phyloP scores from a whole-genome alignment of 2,797 vertebrate species.

The Gallirallus australis region DNA sequence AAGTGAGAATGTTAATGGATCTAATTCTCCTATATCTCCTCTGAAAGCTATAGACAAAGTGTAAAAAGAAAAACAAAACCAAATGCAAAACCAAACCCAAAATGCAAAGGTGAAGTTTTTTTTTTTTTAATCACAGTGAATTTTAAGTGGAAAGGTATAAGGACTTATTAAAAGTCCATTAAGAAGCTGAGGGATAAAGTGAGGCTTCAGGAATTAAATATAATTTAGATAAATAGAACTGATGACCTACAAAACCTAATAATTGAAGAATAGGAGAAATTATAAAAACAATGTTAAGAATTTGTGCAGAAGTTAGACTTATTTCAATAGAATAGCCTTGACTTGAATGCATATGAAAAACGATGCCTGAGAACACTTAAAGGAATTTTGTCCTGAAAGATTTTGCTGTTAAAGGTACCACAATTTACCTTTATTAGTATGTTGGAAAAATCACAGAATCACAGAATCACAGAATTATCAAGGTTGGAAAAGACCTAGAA shows the following conservation, averaged over 20 bases:
- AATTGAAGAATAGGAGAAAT: neutral
- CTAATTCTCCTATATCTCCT: constrained; percentile 8
- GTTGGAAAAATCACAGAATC: neutral
- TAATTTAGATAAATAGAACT: neutral
- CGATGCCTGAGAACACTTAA: neutral
- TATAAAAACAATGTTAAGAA: neutral
- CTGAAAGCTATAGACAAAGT: neutral
- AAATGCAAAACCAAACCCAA: neutral
- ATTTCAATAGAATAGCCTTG: neutral
- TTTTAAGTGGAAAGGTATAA: neutral
- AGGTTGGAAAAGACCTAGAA: no score
- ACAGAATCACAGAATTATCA: no score
- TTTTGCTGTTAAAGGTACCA: neutral
- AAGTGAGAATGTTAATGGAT: neutral
- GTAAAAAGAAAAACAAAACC: neutral
- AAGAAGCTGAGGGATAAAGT: neutral
- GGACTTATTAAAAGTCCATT: neutral
- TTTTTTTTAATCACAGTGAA: neutral
- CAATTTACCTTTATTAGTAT: neutral
- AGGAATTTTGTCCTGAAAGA: neutral
- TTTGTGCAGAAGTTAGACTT: neutral
- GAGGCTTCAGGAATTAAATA: neutral
- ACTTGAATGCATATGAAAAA: neutral
- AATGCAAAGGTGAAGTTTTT: neutral
- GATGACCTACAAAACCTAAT: neutral